A percentile compares a stretch with the other conserved stretches of the same genome.
phyloP scores from a whole-genome alignment of 2,113 vertebrate genomes.

The Percopsis transmontana region DNA sequence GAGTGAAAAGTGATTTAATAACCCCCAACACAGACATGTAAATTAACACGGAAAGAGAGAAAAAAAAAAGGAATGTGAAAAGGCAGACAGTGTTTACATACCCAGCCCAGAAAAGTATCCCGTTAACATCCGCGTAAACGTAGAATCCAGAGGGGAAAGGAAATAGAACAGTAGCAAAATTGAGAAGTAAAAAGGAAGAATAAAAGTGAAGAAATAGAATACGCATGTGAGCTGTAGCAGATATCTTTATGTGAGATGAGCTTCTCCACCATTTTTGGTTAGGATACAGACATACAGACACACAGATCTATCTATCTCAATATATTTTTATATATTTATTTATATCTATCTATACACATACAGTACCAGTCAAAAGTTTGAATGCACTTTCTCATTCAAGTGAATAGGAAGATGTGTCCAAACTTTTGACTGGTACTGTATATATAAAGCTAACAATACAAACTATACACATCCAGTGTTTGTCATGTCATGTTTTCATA shows the following conservation, averaged over 20 bases:
- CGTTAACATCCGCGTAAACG: slow-evolving; percentile 69
- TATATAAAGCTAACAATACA: too few species aligned
- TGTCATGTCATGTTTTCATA: slow-evolving; percentile 66
- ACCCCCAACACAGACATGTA: too few species aligned
- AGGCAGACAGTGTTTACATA: slow-evolving; percentile 47
- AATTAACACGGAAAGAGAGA: too few species aligned
- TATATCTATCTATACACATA: too few species aligned
- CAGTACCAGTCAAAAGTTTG: too few species aligned
- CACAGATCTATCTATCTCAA: too few species aligned
- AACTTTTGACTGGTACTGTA: too few species aligned
- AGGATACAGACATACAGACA: neutral
- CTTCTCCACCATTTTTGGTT: neutral
- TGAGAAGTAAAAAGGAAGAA: slow-evolving; percentile 44
- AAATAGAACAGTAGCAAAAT: slow-evolving; percentile 9
- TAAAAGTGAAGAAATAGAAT: slow-evolving; percentile 25
- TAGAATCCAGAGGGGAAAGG: slow-evolving; percentile 72
- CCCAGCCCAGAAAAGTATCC: slow-evolving; percentile 52
- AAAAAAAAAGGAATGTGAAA: too few species aligned
- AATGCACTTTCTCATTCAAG: too few species aligned
- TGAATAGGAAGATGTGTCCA: too few species aligned
- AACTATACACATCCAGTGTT: neutral
- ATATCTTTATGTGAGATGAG: slow-evolving; percentile 14
- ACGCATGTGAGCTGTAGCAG: slow-evolving; percentile 12
- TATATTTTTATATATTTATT: too few species aligned
- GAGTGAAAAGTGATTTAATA: too few species aligned